Evolutionary conservation across 1,140 invertebrate species (phyloP), one percentile per base, ranked within the genome.

Genomic region (Eumaeus atala): DNA sequence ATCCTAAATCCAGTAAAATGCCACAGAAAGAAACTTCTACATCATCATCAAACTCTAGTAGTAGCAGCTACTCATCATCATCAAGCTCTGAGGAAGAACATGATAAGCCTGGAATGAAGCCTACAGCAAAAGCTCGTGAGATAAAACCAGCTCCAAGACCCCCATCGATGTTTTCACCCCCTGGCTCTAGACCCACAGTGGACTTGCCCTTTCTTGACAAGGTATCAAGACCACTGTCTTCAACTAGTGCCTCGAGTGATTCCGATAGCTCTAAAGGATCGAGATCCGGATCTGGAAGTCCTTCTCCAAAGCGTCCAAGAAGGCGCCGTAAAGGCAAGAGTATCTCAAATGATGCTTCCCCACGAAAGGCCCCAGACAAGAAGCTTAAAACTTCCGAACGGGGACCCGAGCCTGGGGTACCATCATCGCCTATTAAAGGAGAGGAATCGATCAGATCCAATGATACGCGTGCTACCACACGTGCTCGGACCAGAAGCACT

Each of bases 381-480:
- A 93, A 94, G 92, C 92, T 93, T 92, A 93, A 93, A 93, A 93
- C 92, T 93, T 93, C 92, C 92, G 92, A 93, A 90, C 91, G 91
- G 91, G 90, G 90, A 90, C 91, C 91, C 91, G 91, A 91, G 90
- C 89, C 88, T 88, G 89, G 92, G 90, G 89, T 91, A 90, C 89
- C 91, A 91, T 89, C 91, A 90, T 89, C 91, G 90, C 71, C 89
- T 92, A 76, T 79, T 93, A 89, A 92, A 89, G 89, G 92, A 93
- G 90, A 92, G 90, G 90, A 93, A 93, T 78, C 91, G 89, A 67
- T 84, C 87, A 71, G 90, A 92, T 62, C 86, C 86, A 77, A 79
- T 82, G 70, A 81, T 58, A 60, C 88, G 77, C 75, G 78, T 65
- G 73, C 77, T 77, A 73, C 89, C 79, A 75, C 88, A 70, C 75